Base-by-base conservation (phyloP, 2,888 invertebrate genomes). In the Scrobipalpa costella region DNA sequence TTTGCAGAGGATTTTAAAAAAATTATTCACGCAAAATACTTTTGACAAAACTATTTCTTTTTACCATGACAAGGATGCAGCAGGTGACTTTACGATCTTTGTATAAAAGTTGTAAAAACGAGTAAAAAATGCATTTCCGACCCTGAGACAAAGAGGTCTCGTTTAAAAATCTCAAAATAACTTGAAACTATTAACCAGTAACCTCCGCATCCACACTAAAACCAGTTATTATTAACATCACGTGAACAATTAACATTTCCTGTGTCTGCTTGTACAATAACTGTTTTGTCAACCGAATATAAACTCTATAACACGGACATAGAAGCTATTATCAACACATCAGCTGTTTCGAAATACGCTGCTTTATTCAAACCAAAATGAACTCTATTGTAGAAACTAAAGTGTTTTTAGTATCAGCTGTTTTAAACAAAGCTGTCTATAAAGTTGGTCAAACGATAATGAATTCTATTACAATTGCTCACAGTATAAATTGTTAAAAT, bases 221-320 rank as follows among this genome's bases (percentile, higher is more conserved):
- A 65, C 65, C 57, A 63, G 65, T 65, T 65, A 55, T 34, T 63
- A 27, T 34, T 11, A 61, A 57, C 63, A 21, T 63, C 38, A 60
- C 63, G 52, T 33, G 52, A 40, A 62, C 62, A 65, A 65, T 65
- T 65, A 65, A 61, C 33, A 50, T 52, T 65, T 65, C 63, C 63
- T 65, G 55, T 27, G 55, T 34, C 59, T 59, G 52, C 5, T 34
- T 27, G 55, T 55, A 55, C 34, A 33, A 27, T 55, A 13, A 17
- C 6, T 27, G 13, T 11, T 34, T 15, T 27, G 3, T 13, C 21
- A 27, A 2, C 27, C n/a, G 34, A 34, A 55, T 7, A 34, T 55
- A 34, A 34, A 7, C 55, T 55, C 8, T 19, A 50, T 15, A 7
- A 9, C 50, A 50, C 8, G 17, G 50, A 19, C 50, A 44, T 15